Evolutionary conservation across 2,797 vertebrate genomes (phyloP).

Genomic region (Melanotaenia maccullochi): DNA sequence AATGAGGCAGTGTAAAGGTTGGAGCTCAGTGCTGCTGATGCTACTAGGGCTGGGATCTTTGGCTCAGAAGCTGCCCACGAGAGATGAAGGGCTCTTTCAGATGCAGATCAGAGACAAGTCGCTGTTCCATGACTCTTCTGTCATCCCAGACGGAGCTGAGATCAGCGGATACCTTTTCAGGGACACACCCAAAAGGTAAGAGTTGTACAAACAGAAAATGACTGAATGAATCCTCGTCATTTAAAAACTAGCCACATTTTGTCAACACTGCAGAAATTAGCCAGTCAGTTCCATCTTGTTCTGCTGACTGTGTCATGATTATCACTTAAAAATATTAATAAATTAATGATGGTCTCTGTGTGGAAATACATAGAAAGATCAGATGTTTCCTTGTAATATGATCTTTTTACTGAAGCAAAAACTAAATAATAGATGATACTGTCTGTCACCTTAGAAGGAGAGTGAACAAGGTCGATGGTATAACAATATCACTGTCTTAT

Average conservation of each 20-base stretch:
- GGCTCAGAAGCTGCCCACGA: constrained; percentile 94
- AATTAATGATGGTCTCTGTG: constrained; percentile 46
- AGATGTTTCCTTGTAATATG: constrained; percentile 65
- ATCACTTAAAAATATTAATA: constrained; percentile 32
- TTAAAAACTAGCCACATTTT: constrained; percentile 14
- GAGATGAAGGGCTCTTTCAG: constrained; percentile 97
- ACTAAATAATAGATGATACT: constrained; percentile 82
- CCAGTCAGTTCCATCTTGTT: background rate
- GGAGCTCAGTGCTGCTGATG: constrained; percentile 76
- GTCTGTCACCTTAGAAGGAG: constrained; percentile 39
- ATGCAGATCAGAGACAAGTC: constrained; percentile 97
- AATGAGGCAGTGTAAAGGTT: constrained; percentile 84
- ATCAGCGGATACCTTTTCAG: constrained; percentile 96
- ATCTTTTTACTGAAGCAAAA: constrained; percentile 62
- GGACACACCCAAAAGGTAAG: constrained; percentile 95
- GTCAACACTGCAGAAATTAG: background rate
- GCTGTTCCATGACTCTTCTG: constrained; percentile 92
- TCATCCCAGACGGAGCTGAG: constrained; percentile 96
- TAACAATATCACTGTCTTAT: constrained; percentile 8
- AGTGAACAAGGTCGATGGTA: constrained; percentile 41
- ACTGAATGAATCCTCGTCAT: constrained; percentile 14
- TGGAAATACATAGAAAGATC: constrained; percentile 70
- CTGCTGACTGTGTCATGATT: constrained; percentile 23
- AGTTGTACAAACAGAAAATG: constrained; percentile 4
- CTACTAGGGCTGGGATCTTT: constrained; percentile 77